phyloP scores from a whole-genome alignment of 92 coral and sea anemone species.

The Nematostella vectensis region DNA sequence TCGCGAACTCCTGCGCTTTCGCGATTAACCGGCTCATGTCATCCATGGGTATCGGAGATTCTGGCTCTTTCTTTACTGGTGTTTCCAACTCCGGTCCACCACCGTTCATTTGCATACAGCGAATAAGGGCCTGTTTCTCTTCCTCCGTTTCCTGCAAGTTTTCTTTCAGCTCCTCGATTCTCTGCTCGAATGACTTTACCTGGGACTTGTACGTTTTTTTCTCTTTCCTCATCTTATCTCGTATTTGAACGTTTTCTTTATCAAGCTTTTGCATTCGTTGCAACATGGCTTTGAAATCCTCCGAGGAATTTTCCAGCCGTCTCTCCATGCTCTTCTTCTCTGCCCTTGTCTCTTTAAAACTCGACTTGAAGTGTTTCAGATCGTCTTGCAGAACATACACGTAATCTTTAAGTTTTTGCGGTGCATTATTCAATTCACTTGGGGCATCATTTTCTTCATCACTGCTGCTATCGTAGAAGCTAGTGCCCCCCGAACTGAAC shows the following conservation, averaged over 20 bases:
- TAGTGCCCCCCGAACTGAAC: constrained; percentile 48
- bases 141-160: constrained; percentile 52
- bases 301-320: constrained; percentile 35
- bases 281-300: constrained; percentile 31
- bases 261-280: constrained; percentile 46
- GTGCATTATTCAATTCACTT: constrained; percentile 11
- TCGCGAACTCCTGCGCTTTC: constrained; percentile 52
- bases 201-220: constrained; percentile 45
- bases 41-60: constrained; percentile 31
- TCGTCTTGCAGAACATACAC: constrained; percentile 48
- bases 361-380: constrained; percentile 35
- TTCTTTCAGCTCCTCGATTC: constrained; percentile 42
- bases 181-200: constrained; percentile 38
- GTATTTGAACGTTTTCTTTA: constrained; percentile 18
- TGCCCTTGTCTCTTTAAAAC: constrained; percentile 35
- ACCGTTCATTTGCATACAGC: constrained; percentile 61
- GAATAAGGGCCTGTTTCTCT: constrained; percentile 65
- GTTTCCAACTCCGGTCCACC: background rate
- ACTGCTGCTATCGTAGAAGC: constrained; percentile 35
- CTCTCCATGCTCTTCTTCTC: constrained; percentile 39
- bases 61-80: constrained; percentile 10
- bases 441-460: constrained; percentile 35
- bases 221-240: constrained; percentile 40
- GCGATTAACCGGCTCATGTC: constrained; percentile 42
- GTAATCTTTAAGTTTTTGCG: constrained; percentile 17